Percentiles rank a stretch among this genome's conserved stretches.
phyloP scores from a whole-genome alignment of 2,113 vertebrate species.

The Mesitornis unicolor region DNA sequence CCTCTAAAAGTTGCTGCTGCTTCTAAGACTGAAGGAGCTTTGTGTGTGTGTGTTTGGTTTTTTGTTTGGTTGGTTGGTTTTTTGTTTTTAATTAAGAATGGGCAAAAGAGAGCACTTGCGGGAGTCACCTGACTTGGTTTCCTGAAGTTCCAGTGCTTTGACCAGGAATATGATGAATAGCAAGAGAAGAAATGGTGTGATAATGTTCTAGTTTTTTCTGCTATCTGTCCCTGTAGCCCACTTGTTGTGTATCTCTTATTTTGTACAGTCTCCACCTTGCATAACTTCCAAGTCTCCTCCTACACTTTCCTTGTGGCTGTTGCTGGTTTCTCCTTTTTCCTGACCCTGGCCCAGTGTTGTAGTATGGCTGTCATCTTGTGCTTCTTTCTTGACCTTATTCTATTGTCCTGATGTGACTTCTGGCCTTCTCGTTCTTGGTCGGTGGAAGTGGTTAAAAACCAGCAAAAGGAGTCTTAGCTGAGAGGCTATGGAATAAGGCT shows the following conservation, averaged over 20 bases:
- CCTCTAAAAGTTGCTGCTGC: not conserved
- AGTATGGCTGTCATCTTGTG: not conserved
- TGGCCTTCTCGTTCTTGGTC: constrained; percentile 17
- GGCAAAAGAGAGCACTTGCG: not conserved
- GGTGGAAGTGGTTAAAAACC: constrained; percentile 59
- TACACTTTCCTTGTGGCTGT: not conserved
- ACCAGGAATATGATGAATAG: not conserved
- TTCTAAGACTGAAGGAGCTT: not conserved
- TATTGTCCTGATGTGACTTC: constrained; percentile 63
- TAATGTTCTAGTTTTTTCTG: not conserved
- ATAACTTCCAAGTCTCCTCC: not conserved
- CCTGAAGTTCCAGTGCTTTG: not conserved
- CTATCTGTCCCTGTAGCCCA: not conserved
- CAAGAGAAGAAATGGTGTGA: not conserved
- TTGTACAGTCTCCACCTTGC: not conserved
- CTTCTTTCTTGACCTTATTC: constrained; percentile 19
- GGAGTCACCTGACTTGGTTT: not conserved
- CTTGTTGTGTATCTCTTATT: not conserved
- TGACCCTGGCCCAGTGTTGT: not conserved
- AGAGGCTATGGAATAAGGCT: constrained; percentile 28
- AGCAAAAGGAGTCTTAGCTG: constrained; percentile 33
- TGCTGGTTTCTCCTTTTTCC: not conserved
- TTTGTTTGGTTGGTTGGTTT: not conserved
- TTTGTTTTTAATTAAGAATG: not conserved
- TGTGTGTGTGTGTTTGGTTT: not conserved